Evolutionary conservation across 2,888 invertebrate species (phyloP).

Genomic region (Leptinotarsa rubiginosa): DNA sequence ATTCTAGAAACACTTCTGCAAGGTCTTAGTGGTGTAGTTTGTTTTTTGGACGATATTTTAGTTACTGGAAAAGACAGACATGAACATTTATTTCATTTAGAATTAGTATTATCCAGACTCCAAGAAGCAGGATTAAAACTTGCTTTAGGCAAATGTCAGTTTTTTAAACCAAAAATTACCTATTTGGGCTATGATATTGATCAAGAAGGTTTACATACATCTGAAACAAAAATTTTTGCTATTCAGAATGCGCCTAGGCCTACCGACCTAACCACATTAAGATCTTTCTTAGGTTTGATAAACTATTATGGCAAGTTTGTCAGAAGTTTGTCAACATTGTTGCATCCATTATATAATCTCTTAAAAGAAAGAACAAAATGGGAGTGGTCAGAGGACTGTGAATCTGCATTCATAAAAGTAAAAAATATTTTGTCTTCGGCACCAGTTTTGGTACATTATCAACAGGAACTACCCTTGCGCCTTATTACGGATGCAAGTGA

Average conservation of each 20-base stretch:
- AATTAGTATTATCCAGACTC: neutral
- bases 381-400: conserved; percentile 31
- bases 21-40: conserved; percentile 26
- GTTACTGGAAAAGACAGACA: conserved; percentile 40
- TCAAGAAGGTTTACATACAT: conserved; percentile 1
- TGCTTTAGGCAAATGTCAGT: too few species aligned
- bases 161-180: too few species aligned
- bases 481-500: conserved; percentile 40
- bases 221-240: too few species aligned
- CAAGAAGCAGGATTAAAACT: neutral
- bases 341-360: neutral
- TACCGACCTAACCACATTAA: conserved; percentile 13
- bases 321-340: neutral
- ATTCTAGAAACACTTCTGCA: conserved; percentile 11
- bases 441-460: neutral
- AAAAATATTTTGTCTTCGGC: conserved; percentile 25
- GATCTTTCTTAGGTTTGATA: neutral
- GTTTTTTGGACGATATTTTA: conserved; percentile 43
- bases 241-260: too few species aligned
- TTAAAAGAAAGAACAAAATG: conserved; percentile 17
- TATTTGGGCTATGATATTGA: conserved; percentile 49
- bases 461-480: conserved; percentile 17
- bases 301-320: neutral
- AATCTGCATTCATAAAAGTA: conserved; percentile 34
- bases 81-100: conserved; percentile 28